Percentiles rank a stretch among this genome's conserved stretches.
phyloP scores from a whole-genome alignment of 2,888 invertebrate genomes.

The Acanthoscelides obtectus region DNA sequence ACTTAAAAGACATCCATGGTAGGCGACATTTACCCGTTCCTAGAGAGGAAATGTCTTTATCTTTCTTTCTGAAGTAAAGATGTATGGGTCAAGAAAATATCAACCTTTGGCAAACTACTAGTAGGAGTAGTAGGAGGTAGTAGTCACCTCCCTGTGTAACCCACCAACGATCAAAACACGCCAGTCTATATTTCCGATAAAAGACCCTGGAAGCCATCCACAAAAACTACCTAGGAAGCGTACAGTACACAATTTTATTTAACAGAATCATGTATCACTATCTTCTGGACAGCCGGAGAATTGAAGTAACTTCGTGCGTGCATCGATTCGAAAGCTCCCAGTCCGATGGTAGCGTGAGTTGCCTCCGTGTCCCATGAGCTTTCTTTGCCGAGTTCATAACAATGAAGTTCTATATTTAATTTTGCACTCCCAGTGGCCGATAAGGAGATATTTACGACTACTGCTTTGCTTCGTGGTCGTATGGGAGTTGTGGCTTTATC shows the following conservation, averaged over 20 bases:
- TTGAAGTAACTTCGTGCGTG: not conserved
- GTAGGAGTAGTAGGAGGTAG: no score
- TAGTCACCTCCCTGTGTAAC: no score
- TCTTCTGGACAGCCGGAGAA: not conserved
- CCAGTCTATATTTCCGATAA: not conserved
- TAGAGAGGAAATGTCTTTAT: no score
- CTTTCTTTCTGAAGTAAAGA: no score
- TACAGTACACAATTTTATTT: not conserved
- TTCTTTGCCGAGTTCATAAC: slow-evolving; percentile 20
- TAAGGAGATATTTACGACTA: slow-evolving; percentile 18
- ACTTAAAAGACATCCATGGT: no score
- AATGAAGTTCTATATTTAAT: slow-evolving; percentile 27
- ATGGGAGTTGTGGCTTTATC: not conserved
- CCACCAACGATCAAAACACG: no score
- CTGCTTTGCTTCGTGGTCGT: not conserved
- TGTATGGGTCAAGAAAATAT: no score
- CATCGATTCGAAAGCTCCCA: not conserved
- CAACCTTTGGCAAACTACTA: no score
- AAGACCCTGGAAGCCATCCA: not conserved
- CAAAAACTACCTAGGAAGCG: not conserved
- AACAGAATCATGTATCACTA: not conserved
- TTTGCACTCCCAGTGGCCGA: slow-evolving; percentile 18
- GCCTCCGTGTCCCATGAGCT: slow-evolving; percentile 21
- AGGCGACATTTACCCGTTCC: no score
- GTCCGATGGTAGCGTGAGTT: slow-evolving; percentile 20